Evolutionary conservation across 2,888 invertebrate species (phyloP), one percentile per base, ranked within the genome.

Genomic region (Bursaphelenchus okinawaensis): DNA sequence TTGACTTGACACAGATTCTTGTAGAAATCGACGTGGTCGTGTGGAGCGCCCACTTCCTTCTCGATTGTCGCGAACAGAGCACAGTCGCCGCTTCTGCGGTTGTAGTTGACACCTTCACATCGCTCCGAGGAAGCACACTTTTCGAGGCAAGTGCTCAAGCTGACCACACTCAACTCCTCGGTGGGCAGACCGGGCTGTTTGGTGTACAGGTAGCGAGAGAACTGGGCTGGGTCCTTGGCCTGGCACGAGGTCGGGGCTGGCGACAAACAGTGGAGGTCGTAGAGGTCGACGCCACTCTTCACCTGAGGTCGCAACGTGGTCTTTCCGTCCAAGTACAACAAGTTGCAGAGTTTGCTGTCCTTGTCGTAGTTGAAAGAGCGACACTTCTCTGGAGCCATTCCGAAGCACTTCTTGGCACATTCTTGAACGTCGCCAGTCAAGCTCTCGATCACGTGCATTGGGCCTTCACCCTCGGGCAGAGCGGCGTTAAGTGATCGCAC

Each of bases 341-440:
- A 68, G 62, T 78, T 76, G 67, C 82, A 82, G n/a, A 69, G 62
- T 28, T 71, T 69, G 55, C 72, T 67, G 26, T 68, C 67, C 72
- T 78, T 78, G 68, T 80, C 80, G 69, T 70, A 82, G 70, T 82
- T 82, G 76, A 82, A 82, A 19, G 80, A 77, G 22, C 82, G 76
- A 68, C 82, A 82, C 67, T 69, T 69, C 24, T 69, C 69, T 7
- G 69, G 71, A 16, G 70, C 55, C 27, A 68, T 22, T 6, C 29
- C 54, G 62, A 28, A 61, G 62, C 70, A 71, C 65, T 76, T 74
- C 52, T 52, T 40, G n/a, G 63, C 50, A 63, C 79, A 79, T 19
- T 77, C 74, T 26, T 69, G 70, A 54, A 79, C 75, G 52, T 71
- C 68, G 40, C 70, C 69, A 31, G 68, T 70, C 24, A 71, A 64